Conservation (phyloP, 1,140 invertebrate genomes). For the Sogatella furcifera region DNA sequence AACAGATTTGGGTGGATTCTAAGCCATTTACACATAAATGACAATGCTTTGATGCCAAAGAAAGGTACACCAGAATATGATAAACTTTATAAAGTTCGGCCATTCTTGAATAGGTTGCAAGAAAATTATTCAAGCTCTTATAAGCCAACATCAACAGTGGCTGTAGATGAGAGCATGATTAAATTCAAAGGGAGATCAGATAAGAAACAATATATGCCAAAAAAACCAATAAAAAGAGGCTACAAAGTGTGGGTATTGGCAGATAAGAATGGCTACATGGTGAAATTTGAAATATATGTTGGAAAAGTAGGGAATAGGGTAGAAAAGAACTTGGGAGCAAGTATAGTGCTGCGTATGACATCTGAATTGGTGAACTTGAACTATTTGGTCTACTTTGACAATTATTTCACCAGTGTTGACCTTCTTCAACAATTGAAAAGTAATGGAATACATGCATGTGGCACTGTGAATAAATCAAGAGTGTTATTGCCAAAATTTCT, state of each 20-base stretch:
- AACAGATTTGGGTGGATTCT: slow-evolving; percentile 33
- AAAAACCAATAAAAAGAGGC: slow-evolving; percentile 22
- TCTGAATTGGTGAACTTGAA: slow-evolving; percentile 5
- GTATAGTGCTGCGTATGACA: slow-evolving; percentile 15
- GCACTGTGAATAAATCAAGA: slow-evolving; percentile 19
- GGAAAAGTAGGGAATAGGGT: slow-evolving; percentile 13
- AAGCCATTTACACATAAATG: slow-evolving; percentile 25
- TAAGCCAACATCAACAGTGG: slow-evolving; percentile 9
- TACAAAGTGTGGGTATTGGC: slow-evolving; percentile 21
- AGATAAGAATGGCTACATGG: slow-evolving; percentile 10
- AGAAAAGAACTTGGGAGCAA: slow-evolving; percentile 16
- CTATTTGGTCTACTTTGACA: slow-evolving; percentile 25
- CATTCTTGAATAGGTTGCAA: slow-evolving; percentile 12
- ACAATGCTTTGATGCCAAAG: slow-evolving; percentile 20
- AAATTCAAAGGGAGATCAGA: slow-evolving; percentile 23
- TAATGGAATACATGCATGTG: slow-evolving; percentile 18
- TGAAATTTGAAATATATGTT: slow-evolving; percentile 20
- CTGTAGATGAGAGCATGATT: slow-evolving; percentile 24
- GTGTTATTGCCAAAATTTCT: slow-evolving; percentile 16
- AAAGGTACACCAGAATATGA: slow-evolving; percentile 17
- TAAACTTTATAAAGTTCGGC: slow-evolving; percentile 25
- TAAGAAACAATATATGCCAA: slow-evolving; percentile 23
- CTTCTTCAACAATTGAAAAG: slow-evolving; percentile 18
- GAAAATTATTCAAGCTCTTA: slow-evolving; percentile 7
- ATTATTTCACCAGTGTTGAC: slow-evolving; percentile 21